Evolutionary conservation across 2,113 vertebrate species (phyloP).

Genomic region (Petrocephalus zakoni): DNA sequence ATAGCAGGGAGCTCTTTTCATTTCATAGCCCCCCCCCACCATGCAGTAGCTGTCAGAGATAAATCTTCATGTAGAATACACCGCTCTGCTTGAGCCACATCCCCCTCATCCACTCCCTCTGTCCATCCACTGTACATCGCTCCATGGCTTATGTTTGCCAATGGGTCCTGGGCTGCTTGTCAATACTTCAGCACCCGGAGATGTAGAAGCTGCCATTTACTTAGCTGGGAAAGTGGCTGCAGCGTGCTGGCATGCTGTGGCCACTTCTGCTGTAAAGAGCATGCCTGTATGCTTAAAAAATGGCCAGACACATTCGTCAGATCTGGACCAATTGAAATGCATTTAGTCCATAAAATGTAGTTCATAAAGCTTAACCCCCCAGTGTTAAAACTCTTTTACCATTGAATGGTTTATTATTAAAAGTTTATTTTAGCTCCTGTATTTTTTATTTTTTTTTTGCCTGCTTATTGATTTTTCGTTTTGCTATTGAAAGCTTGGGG

Average conservation of each 20-base stretch:
- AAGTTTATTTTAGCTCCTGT: not conserved
- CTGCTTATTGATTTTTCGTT: not conserved
- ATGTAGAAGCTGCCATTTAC: not conserved
- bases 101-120: not conserved
- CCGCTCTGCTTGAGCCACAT: not conserved
- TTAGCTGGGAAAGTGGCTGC: not conserved
- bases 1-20: not conserved
- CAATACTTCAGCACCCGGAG: not conserved
- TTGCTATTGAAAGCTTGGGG: not conserved
- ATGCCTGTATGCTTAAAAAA: not conserved
- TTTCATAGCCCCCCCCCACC: not conserved
- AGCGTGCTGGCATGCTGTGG: not conserved
- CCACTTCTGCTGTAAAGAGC: not conserved
- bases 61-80: not conserved
- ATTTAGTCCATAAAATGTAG: not conserved
- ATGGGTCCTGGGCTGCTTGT: not conserved
- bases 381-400: not conserved
- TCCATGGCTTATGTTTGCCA: not conserved
- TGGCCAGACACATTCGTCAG: not conserved
- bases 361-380: not conserved
- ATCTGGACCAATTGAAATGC: not conserved
- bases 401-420: not conserved
- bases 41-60: not conserved
- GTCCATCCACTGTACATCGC: not conserved
- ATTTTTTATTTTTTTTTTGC: not conserved